Evolutionary conservation across 2,888 invertebrate genomes (phyloP).

Genomic region (Himalopsyche kuldschensis): DNA sequence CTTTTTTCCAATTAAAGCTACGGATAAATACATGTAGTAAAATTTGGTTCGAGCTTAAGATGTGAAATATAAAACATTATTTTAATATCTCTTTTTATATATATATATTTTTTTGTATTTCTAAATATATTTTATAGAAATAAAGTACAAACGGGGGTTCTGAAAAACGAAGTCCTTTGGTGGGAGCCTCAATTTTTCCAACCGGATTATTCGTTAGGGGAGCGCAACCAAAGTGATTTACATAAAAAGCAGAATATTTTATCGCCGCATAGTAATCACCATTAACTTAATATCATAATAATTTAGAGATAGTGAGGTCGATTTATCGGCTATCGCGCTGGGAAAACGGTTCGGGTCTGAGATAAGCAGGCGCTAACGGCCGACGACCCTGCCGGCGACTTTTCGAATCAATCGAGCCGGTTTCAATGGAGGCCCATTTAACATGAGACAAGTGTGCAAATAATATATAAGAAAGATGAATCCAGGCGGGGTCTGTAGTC

Average conservation of each 20-base stretch:
- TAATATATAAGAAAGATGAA: background rate
- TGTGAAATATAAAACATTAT: background rate
- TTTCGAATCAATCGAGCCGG: background rate
- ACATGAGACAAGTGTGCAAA: background rate
- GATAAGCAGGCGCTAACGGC: conserved; percentile 21
- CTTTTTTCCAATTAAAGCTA: no score
- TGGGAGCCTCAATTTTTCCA: background rate
- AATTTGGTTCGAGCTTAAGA: no score
- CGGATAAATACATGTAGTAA: no score
- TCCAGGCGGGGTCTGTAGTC: background rate
- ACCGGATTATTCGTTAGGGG: background rate
- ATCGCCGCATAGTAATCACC: conserved; percentile 11
- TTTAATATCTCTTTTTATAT: no score
- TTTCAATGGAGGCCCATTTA: background rate
- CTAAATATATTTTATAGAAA: no score
- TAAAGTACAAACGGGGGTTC: background rate
- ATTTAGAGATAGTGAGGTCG: conserved; percentile 10
- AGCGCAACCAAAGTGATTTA: background rate
- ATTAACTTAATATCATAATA: conserved; percentile 17
- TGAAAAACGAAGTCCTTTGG: background rate
- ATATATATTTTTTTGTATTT: no score
- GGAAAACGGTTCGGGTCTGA: conserved; percentile 12
- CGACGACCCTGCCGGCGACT: conserved; percentile 8
- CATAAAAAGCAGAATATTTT: background rate
- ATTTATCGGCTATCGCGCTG: conserved; percentile 13